phyloP scores from a whole-genome alignment of 2,797 vertebrate genomes.

The Columba guinea region DNA sequence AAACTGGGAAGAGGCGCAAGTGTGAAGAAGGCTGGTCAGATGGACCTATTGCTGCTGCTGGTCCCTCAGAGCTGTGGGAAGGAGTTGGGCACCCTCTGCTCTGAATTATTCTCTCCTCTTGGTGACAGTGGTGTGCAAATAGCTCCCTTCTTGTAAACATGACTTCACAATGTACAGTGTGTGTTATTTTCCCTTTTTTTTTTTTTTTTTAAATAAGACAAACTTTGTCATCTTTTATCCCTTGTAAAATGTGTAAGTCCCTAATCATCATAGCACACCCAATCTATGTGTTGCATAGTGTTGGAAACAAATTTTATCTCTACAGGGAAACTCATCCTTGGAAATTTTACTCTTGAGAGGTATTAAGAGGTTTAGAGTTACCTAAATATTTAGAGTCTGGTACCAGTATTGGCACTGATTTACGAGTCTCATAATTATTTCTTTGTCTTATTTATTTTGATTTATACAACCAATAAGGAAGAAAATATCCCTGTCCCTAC shows the following conservation, averaged over 20 bases:
- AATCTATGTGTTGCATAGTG: background rate
- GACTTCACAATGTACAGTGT: background rate
- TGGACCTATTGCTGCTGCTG: background rate
- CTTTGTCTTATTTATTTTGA: background rate
- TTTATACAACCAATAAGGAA: background rate
- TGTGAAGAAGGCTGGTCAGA: accelerated
- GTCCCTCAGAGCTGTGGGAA: background rate
- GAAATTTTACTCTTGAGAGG: background rate
- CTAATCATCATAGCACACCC: background rate
- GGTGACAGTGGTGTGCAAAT: background rate
- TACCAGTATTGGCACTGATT: background rate
- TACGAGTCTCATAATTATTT: background rate
- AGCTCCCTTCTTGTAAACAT: background rate
- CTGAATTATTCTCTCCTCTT: background rate
- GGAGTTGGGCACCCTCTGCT: background rate
- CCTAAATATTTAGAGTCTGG: background rate
- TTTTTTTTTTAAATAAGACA: background rate
- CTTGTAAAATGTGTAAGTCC: background rate
- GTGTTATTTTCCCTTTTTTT: background rate
- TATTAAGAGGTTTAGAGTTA: background rate
- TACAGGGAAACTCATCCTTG: background rate
- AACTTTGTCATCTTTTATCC: background rate
- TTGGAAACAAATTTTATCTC: background rate
- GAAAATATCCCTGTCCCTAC: background rate
- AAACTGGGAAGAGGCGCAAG: accelerated